These are phyloP conservation scores for Prietella phreatophila DNA, from an alignment of 2,113 vertebrate genomes.

Conservation along the genomic window DNA sequence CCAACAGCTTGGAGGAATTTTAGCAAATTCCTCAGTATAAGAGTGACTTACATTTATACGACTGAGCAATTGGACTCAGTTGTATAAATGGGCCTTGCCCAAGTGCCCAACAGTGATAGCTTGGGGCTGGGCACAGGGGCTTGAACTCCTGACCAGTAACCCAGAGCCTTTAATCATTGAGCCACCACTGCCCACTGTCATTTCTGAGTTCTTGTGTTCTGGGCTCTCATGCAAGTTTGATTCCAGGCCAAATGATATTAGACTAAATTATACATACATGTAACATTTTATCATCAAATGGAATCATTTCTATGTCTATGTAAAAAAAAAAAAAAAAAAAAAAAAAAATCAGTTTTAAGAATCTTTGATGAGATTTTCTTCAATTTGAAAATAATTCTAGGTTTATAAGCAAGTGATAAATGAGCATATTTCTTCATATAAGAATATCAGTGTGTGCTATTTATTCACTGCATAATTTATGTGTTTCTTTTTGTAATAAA, in stretches of 20 bases:
- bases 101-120: no score
- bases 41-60: no score
- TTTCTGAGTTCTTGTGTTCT: slow-evolving; percentile 38
- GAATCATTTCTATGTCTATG: background rate
- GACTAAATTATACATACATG: background rate
- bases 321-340: background rate
- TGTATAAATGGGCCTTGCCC: no score
- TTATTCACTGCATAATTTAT: slow-evolving; percentile 95
- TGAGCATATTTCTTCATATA: slow-evolving; percentile 56
- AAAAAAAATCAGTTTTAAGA: background rate
- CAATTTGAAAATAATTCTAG: background rate
- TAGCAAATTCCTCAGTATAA: no score
- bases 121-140: no score
- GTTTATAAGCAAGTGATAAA: slow-evolving; percentile 46
- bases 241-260: background rate
- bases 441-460: slow-evolving; percentile 88
- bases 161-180: no score
- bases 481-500: slow-evolving; percentile 83
- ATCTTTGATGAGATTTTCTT: background rate
- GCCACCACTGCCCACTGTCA: no score
- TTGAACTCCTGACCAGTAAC: no score
- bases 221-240: slow-evolving; percentile 66
- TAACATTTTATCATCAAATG: background rate
- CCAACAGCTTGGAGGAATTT: no score
- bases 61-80: no score